Base-by-base conservation (phyloP, 2,113 vertebrate genomes). In the Platycercus adscitus region DNA sequence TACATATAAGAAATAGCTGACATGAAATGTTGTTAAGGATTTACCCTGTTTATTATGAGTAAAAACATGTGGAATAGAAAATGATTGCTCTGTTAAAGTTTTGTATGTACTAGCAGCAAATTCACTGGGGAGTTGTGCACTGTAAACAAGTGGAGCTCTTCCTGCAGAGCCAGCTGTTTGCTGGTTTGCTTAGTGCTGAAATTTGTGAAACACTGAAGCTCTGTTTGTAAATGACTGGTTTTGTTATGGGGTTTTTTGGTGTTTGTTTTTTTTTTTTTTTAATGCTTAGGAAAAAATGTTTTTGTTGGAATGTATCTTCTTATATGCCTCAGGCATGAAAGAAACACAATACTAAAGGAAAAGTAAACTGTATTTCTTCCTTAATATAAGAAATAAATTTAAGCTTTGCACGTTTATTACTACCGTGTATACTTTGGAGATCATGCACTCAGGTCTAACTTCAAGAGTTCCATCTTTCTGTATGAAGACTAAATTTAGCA, bases 201-300 rank as follows among this genome's bases (percentile, higher is more conserved):
- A 78, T 64, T 71, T 55, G 77, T 86, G 91, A 86, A 86, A 89
- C 43, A 55, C 35, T 78, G 83, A 75, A 89, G 61, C 77, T 81
- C 69, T 92, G 92, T 91, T 86, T 93, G 91, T 91, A 84, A 97
- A 88, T 92, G 9, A 46, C 53, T 83, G 39, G 20, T 49, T 91
- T 90, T 86, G 81, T 68, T 84, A 58, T 23, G 13, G 1, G 44
- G 9, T 46, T 46, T 19, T 46, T 46, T 44, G 43, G 14, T 16
- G 43, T 17, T 17, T 44, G 17, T 17, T 44, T n/a, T n/a, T 20
- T n/a, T 56, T 43, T 88, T 81, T 55, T 65, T 69, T 85, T 70
- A 93, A 37, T 76, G 66, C 78, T 95, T 72, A 60, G 52, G 56
- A 55, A 91, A 86, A 92, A 92, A 63, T 70, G 60, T 52, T 91